Percentiles rank a stretch among this genome's conserved stretches.
Evolutionary conservation across 2,797 vertebrate genomes (phyloP).

Genomic region (Danio kyathit): DNA sequence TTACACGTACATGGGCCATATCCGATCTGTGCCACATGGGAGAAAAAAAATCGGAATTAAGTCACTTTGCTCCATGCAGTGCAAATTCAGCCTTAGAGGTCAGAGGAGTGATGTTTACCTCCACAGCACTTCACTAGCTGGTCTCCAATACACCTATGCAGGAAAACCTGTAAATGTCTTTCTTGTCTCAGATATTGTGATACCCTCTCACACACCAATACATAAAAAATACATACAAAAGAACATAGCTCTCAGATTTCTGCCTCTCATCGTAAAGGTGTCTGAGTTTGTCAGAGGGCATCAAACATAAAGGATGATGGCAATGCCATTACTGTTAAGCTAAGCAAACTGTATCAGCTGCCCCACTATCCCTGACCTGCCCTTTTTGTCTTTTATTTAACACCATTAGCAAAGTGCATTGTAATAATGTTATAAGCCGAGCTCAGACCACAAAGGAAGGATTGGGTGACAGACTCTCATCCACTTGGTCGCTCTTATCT

Average conservation of each 20-base stretch:
- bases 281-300: slow-evolving; percentile 49
- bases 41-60: too few relatives aligned
- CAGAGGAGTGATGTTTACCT: too few relatives aligned
- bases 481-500: slow-evolving; percentile 60
- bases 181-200: neutral
- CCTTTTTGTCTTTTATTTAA: slow-evolving; percentile 75
- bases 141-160: neutral
- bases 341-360: slow-evolving; percentile 67
- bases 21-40: too few relatives aligned
- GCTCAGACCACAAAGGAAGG: slow-evolving; percentile 58
- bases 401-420: slow-evolving; percentile 81
- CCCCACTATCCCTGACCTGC: slow-evolving; percentile 61
- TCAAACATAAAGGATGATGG: slow-evolving; percentile 64
- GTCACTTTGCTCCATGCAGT: too few relatives aligned
- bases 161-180: slow-evolving; percentile 13
- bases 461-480: slow-evolving; percentile 61
- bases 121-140: too few relatives aligned
- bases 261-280: slow-evolving; percentile 22
- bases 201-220: slow-evolving; percentile 8
- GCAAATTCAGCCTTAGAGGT: too few relatives aligned
- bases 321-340: slow-evolving; percentile 67
- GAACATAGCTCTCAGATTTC: slow-evolving; percentile 50
- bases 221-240: slow-evolving; percentile 48
- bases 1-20: too few relatives aligned
- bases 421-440: slow-evolving; percentile 74